Evolutionary conservation across 2,888 invertebrate species (phyloP).

Genomic region (Clanis bilineata): DNA sequence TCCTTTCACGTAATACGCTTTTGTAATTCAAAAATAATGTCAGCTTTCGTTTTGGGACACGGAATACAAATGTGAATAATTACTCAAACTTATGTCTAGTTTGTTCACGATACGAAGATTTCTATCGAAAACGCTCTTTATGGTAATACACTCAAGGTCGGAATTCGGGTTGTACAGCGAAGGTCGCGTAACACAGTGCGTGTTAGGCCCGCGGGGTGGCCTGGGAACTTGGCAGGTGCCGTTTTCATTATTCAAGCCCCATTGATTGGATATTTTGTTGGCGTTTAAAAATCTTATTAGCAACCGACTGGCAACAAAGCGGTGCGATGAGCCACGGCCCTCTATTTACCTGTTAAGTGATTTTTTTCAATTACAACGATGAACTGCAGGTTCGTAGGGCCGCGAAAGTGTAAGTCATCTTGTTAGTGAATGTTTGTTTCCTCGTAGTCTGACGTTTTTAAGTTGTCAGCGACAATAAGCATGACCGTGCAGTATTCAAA

Average conservation of each 20-base stretch:
- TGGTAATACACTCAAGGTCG: conserved; percentile 41
- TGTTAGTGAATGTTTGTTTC: conserved; percentile 72
- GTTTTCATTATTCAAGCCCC: conserved; percentile 81
- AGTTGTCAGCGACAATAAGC: conserved; percentile 55
- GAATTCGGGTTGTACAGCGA: conserved; percentile 41
- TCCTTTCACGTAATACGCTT: neutral
- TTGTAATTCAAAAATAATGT: conserved; percentile 1
- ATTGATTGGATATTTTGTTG: conserved; percentile 82
- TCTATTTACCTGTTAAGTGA: conserved; percentile 79
- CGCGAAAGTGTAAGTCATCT: conserved; percentile 76
- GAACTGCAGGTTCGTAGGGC: conserved; percentile 65
- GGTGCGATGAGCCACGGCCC: conserved; percentile 53
- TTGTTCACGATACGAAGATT: conserved; percentile 29
- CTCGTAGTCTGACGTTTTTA: conserved; percentile 44
- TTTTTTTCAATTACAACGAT: conserved; percentile 80
- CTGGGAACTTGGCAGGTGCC: conserved; percentile 77
- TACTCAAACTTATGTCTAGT: conserved; percentile 68
- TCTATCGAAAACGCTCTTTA: conserved; percentile 45
- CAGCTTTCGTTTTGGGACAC: conserved; percentile 47
- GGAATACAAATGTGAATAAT: conserved; percentile 70
- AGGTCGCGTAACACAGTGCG: conserved; percentile 60
- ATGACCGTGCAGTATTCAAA: conserved; percentile 42
- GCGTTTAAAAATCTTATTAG: conserved; percentile 82
- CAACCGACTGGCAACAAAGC: conserved; percentile 74
- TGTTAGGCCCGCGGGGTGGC: conserved; percentile 67